A percentile compares a stretch with the other conserved stretches of the same genome.
phyloP scores from a whole-genome alignment of 1,140 invertebrate species.

The Zaprionus ghesquierei region DNA sequence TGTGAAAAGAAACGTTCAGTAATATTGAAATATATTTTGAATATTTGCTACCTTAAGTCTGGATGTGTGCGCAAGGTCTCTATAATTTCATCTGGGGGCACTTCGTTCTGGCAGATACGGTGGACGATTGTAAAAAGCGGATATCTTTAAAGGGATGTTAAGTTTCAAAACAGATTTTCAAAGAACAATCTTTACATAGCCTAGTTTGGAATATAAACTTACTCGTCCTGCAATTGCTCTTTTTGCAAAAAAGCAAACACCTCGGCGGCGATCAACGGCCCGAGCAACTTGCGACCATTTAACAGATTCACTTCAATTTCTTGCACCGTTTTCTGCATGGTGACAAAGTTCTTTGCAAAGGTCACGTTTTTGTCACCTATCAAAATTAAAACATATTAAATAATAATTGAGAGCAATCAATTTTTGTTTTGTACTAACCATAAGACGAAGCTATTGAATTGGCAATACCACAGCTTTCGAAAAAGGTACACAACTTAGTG shows the following conservation, averaged over 20 bases:
- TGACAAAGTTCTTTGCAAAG: conserved; percentile 97
- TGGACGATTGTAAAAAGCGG: conserved; percentile 97
- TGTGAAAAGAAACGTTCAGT: background rate
- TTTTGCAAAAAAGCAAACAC: conserved; percentile 94
- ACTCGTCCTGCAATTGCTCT: conserved; percentile 92
- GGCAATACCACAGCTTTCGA: conserved; percentile 99
- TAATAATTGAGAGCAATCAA: background rate
- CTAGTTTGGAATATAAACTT: conserved; percentile 44
- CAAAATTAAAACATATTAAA: background rate
- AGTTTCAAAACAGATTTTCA: background rate
- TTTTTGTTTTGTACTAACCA: conserved; percentile 83
- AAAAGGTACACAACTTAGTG: conserved; percentile 94
- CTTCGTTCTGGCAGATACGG: conserved; percentile 92
- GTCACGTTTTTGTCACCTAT: conserved; percentile 94
- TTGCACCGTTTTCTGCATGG: conserved; percentile 93
- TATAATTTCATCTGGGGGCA: conserved; percentile 90
- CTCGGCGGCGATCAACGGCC: conserved; percentile 97
- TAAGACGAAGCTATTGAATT: conserved; percentile 99
- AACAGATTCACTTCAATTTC: conserved; percentile 96
- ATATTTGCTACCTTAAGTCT: conserved; percentile 93
- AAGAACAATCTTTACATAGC: background rate
- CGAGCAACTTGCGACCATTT: conserved; percentile 98
- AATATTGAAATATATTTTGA: background rate
- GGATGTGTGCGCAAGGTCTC: conserved; percentile 95
- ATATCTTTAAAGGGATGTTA: conserved; percentile 86